Conservation (phyloP, 23 tunicate genomes). For the Phallusia fumigata region DNA sequence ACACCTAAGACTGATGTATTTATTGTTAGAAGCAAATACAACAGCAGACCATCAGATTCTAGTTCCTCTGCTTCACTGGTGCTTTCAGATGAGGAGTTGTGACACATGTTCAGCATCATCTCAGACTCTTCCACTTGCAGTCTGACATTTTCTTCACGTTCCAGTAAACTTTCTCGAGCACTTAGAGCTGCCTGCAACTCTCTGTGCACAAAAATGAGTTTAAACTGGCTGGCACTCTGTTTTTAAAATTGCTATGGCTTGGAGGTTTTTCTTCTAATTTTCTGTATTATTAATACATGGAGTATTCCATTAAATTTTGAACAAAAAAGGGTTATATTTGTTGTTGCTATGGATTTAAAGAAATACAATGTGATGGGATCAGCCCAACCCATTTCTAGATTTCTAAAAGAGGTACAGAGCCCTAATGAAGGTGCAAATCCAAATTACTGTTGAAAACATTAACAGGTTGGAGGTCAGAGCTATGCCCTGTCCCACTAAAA, state of each 20-base stretch:
- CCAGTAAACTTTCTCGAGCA: conserved; percentile 61
- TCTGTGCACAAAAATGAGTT: conserved; percentile 18
- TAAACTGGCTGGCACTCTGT: not conserved
- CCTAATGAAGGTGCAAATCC: no score
- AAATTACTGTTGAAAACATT: no score
- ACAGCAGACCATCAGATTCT: conserved; percentile 15
- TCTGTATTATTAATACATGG: no score
- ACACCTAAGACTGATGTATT: not conserved
- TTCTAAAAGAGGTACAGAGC: no score
- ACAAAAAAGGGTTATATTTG: no score
- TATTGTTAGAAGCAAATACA: not conserved
- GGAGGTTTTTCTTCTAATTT: not conserved
- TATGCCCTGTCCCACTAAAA: no score
- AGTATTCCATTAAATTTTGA: no score
- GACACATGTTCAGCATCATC: conserved; percentile 30
- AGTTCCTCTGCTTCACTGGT: conserved; percentile 37
- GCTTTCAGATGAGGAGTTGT: conserved; percentile 37
- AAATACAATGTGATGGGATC: no score
- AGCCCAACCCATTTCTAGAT: no score
- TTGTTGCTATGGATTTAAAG: no score
- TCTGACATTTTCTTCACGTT: conserved; percentile 62
- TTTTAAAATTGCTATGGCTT: not conserved
- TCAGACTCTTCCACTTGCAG: conserved; percentile 62
- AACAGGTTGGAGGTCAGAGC: no score
- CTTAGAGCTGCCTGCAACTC: conserved; percentile 72